Percentiles rank a stretch among this genome's conserved stretches.
Conservation (phyloP, 2,113 vertebrate genomes). For the Macroglossus sobrinus region DNA sequence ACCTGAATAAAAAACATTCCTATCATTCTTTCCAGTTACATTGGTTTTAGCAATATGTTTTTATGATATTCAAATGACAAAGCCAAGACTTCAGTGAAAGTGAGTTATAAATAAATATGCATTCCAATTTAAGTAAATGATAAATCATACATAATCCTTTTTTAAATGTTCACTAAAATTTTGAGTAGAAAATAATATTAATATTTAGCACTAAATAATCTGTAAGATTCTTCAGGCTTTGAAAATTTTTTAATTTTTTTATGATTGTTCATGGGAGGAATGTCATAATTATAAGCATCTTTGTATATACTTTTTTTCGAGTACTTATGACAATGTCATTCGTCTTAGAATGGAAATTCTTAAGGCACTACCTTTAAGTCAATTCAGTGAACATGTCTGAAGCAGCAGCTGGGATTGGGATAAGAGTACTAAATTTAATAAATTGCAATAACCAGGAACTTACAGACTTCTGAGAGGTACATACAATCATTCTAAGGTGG, state of each 20-base stretch:
- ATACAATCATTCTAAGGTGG: background rate
- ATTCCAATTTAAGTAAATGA: background rate
- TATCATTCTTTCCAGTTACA: background rate
- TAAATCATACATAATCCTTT: background rate
- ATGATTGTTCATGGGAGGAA: background rate
- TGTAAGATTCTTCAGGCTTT: background rate
- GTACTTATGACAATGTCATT: background rate
- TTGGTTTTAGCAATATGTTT: background rate
- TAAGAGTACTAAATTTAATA: background rate
- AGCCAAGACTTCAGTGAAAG: background rate
- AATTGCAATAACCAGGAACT: background rate
- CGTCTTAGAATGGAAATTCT: conserved; percentile 26
- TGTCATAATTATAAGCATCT: background rate
- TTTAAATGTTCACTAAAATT: background rate
- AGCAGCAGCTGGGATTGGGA: background rate
- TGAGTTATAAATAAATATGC: conserved; percentile 6
- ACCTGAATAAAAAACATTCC: background rate
- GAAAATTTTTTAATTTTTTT: conserved; percentile 20
- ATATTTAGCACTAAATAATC: background rate
- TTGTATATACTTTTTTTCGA: background rate
- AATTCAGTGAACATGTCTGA: background rate
- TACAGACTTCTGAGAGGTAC: background rate
- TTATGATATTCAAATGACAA: background rate
- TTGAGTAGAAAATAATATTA: background rate
- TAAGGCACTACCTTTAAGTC: background rate